Conservation (phyloP, 2,888 invertebrate species). For the Anoncus sp. region DNA sequence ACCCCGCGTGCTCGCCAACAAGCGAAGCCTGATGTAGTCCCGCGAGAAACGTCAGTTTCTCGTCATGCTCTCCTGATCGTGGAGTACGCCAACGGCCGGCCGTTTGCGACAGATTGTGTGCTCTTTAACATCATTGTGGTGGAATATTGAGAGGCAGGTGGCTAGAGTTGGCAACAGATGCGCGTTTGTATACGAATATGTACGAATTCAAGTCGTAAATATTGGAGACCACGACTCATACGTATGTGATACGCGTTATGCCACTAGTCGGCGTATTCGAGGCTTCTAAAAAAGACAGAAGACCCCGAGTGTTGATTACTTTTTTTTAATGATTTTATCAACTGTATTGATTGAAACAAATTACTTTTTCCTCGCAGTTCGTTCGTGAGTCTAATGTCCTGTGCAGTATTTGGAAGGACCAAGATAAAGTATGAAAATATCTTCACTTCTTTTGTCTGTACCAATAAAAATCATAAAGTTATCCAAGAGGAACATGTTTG, state of each 20-base stretch:
- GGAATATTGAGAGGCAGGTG: background rate
- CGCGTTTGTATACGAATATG: background rate
- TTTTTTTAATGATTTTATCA: background rate
- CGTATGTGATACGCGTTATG: background rate
- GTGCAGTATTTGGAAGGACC: background rate
- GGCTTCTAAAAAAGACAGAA: background rate
- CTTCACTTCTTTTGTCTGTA: too few species aligned
- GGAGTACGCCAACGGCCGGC: conserved; percentile 77
- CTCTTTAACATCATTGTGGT: background rate
- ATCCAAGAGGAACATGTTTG: too few species aligned
- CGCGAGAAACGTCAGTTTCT: background rate
- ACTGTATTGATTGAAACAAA: background rate
- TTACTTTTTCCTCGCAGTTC: background rate
- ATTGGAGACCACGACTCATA: background rate
- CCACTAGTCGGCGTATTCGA: background rate
- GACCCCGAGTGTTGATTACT: background rate
- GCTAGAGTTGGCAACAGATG: conserved; percentile 75
- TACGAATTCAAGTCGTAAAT: background rate
- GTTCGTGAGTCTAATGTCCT: background rate
- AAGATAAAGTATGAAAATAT: background rate
- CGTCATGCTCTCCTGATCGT: conserved; percentile 72
- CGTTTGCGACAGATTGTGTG: conserved; percentile 76
- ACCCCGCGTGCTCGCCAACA: background rate
- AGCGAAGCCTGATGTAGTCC: background rate
- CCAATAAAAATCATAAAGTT: too few species aligned